Evolutionary conservation across 2,113 vertebrate genomes (phyloP).

Genomic region (Salvelinus sp.): DNA sequence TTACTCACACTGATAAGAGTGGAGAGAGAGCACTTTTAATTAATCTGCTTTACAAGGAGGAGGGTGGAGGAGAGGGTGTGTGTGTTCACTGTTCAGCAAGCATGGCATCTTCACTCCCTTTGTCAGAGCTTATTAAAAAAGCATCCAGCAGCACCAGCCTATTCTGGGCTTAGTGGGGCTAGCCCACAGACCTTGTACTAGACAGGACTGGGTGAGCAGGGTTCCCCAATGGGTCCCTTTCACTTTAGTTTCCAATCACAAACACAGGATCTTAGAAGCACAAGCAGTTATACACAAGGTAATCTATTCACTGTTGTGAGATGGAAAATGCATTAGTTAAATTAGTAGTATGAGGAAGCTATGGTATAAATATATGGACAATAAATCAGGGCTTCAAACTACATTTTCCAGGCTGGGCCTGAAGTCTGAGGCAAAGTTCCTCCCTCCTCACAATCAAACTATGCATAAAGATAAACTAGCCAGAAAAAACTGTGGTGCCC

Average conservation of each 20-base stretch:
- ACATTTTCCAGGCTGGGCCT: constrained; percentile 44
- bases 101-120: constrained; percentile 5
- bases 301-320: neutral
- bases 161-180: neutral
- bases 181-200: no score
- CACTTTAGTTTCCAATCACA: neutral
- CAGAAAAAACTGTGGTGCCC: constrained; percentile 16
- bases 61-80: neutral
- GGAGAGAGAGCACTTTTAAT: constrained; percentile 61
- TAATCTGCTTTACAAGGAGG: constrained; percentile 59
- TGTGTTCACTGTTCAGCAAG: constrained; percentile 1
- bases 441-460: constrained; percentile 33
- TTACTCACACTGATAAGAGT: constrained; percentile 59
- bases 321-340: constrained; percentile 36
- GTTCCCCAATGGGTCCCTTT: neutral
- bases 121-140: constrained; percentile 18
- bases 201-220: neutral
- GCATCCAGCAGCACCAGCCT: constrained; percentile 1
- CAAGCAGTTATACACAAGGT: no score
- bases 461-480: constrained; percentile 37
- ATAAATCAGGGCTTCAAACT: constrained; percentile 48
- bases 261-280: neutral
- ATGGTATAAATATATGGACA: constrained; percentile 51
- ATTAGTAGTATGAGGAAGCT: constrained; percentile 39
- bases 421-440: constrained; percentile 13